These are phyloP conservation scores for Sebastes aleutianus DNA, from an alignment of 2,797 vertebrate species.

Conservation along the genomic window DNA sequence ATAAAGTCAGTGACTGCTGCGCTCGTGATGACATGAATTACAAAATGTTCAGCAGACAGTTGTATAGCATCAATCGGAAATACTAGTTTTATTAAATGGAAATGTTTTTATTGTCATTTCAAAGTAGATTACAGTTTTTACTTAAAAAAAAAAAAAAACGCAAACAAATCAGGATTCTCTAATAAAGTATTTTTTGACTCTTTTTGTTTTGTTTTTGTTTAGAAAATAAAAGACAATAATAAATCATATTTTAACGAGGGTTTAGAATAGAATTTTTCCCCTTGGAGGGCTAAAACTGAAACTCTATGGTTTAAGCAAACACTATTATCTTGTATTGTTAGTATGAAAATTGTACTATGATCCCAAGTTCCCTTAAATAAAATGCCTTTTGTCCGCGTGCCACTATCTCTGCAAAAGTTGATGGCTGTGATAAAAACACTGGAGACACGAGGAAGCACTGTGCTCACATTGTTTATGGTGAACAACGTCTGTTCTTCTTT, in stretches of 20 bases:
- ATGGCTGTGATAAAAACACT: neutral
- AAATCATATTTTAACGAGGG: neutral
- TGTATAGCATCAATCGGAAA: neutral
- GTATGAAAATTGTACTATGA: no score
- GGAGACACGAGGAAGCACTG: neutral
- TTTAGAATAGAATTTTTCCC: neutral
- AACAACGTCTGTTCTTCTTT: neutral
- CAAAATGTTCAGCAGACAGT: neutral
- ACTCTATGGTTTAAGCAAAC: neutral
- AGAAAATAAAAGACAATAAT: neutral
- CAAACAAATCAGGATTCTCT: neutral
- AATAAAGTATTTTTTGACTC: neutral
- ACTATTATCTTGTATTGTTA: neutral
- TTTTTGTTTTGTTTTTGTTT: neutral
- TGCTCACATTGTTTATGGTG: neutral
- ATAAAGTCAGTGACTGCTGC: neutral
- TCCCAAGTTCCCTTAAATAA: no score
- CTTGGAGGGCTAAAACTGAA: no score
- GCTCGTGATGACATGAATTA: neutral
- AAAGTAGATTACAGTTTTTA: neutral
- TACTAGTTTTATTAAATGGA: neutral
- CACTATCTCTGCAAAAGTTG: neutral
- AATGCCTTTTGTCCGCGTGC: no score
- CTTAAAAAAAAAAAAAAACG: neutral
- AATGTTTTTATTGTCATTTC: neutral